phyloP scores from a whole-genome alignment of 2,797 vertebrate genomes.

The Harpagifer antarcticus region DNA sequence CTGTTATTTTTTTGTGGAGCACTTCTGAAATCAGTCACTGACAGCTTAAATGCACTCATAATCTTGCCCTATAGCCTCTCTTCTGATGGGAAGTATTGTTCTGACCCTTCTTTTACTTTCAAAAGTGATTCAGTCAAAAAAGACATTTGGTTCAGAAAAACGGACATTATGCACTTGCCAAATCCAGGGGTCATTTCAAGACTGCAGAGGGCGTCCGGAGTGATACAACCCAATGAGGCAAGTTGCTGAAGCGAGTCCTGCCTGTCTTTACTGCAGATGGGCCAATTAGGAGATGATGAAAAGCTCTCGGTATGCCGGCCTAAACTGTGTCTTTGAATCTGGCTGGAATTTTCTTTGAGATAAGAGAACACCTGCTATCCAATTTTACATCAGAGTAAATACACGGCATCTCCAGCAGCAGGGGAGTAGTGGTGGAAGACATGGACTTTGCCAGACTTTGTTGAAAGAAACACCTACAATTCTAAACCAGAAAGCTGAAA shows the following conservation, averaged over 20 bases:
- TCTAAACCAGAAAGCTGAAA: constrained; percentile 48
- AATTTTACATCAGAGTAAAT: constrained; percentile 68
- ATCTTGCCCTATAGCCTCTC: constrained; percentile 1
- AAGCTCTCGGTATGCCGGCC: constrained; percentile 65
- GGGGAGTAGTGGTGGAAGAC: constrained; percentile 17
- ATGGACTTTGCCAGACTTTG: constrained; percentile 28
- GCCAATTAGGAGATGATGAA: constrained; percentile 84
- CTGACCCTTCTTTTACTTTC: constrained; percentile 2
- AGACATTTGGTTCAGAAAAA: constrained; percentile 29
- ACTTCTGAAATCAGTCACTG: constrained; percentile 22
- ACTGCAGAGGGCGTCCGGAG: constrained; percentile 64
- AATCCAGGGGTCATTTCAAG: constrained; percentile 65
- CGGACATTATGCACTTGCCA: constrained; percentile 45
- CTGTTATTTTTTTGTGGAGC: constrained; percentile 7
- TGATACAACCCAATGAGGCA: constrained; percentile 68
- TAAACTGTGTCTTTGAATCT: constrained; percentile 70
- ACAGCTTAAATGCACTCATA: constrained; percentile 12
- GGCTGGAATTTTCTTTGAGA: constrained; percentile 58
- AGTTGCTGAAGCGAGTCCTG: constrained; percentile 71
- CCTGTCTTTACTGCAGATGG: constrained; percentile 81
- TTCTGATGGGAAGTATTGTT: constrained; percentile 12
- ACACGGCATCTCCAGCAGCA: constrained; percentile 34
- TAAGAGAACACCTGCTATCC: constrained; percentile 77
- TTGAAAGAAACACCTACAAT: constrained; percentile 21
- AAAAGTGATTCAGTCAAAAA: constrained; percentile 27